Conservation (phyloP, 2,888 invertebrate species). For the Agapostemon virescens region DNA sequence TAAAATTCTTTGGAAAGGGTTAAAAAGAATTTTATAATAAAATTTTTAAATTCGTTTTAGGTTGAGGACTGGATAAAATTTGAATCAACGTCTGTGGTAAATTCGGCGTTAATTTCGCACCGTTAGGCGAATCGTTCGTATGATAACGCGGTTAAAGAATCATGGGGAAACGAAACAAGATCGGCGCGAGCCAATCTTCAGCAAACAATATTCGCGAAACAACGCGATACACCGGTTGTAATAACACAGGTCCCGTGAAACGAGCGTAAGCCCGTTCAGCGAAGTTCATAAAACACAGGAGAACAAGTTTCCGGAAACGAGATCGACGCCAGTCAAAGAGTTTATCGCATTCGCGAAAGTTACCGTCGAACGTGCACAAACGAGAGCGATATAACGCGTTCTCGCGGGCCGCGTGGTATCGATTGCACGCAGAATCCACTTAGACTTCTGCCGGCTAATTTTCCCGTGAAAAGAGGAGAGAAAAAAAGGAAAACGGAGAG, state of each 20-base stretch:
- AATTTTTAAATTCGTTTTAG: no score
- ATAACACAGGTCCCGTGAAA: not conserved
- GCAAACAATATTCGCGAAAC: not conserved
- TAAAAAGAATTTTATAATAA: no score
- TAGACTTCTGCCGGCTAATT: conserved; percentile 33
- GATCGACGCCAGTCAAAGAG: conserved; percentile 11
- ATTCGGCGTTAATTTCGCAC: no score
- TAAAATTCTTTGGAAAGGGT: no score
- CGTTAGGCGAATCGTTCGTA: no score
- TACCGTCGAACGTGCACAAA: not conserved
- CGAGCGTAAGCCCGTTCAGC: not conserved
- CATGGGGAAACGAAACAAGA: not conserved
- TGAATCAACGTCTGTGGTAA: no score
- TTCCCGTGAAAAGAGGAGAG: conserved; percentile 25
- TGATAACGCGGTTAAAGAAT: not conserved
- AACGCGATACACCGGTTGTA: not conserved
- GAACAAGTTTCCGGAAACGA: not conserved
- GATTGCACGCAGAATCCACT: conserved; percentile 40
- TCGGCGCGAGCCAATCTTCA: no score
- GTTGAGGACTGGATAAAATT: no score
- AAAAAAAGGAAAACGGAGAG: not conserved
- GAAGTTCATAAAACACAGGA: not conserved
- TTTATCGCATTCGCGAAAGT: conserved; percentile 6
- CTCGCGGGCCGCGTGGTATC: conserved; percentile 31
- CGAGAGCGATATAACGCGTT: not conserved